Evolutionary conservation across 2,113 vertebrate species (phyloP).

Genomic region (Oxygymnocypris stewartii): DNA sequence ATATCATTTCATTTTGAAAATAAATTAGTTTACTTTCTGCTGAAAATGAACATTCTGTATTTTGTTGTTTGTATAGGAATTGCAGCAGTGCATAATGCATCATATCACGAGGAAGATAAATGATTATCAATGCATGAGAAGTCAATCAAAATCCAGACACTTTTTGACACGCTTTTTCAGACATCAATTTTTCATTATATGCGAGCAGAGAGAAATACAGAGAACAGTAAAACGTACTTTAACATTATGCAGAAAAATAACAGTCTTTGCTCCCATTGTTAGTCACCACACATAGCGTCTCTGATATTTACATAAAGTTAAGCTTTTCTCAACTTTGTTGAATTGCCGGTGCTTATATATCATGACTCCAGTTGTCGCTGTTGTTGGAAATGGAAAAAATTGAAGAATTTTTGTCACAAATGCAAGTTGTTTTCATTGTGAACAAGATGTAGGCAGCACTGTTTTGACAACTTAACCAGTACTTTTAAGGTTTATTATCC

Average conservation of each 20-base stretch:
- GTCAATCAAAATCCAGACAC: constrained; percentile 24
- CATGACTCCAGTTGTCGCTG: neutral
- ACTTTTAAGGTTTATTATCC: neutral
- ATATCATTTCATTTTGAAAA: neutral
- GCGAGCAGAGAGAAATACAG: neutral
- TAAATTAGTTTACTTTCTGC: neutral
- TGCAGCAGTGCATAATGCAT: neutral
- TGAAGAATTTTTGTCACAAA: neutral
- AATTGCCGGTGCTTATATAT: neutral
- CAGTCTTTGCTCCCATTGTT: neutral
- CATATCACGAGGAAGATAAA: neutral
- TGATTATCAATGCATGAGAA: constrained; percentile 11
- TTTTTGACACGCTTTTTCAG: neutral
- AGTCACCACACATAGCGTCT: neutral
- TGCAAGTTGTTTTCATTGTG: neutral
- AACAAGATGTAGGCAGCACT: neutral
- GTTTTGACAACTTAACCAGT: neutral
- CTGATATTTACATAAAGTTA: neutral
- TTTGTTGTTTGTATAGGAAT: neutral
- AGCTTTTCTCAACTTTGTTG: neutral
- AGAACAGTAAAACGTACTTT: neutral
- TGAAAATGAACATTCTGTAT: neutral
- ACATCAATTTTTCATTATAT: neutral
- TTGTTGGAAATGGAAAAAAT: neutral
- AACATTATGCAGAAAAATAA: neutral